Conservation (phyloP, 1,140 invertebrate species). For the Philopotamus ludificatus region DNA sequence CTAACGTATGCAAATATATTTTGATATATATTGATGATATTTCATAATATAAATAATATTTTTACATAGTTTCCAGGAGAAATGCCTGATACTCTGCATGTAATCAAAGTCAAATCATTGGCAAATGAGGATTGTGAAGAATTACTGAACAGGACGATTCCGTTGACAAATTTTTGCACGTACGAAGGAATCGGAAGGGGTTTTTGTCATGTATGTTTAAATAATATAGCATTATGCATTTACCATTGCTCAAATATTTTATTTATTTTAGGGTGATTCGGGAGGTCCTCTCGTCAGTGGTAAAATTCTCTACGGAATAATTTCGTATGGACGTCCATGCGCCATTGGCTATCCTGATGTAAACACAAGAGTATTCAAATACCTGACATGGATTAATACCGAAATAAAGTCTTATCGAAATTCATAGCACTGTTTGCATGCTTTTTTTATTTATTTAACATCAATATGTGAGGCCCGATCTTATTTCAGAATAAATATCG, state of each 20-base stretch:
- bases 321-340: neutral
- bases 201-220: constrained; percentile 51
- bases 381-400: neutral
- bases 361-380: neutral
- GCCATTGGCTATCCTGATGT: neutral
- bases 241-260: neutral
- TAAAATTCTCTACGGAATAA: neutral
- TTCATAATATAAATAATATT: neutral
- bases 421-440: too few relatives aligned
- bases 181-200: constrained; percentile 60
- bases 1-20: constrained; percentile 23
- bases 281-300: neutral
- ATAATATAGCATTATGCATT: neutral
- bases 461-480: too few relatives aligned
- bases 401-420: too few relatives aligned
- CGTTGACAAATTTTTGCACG: constrained; percentile 55
- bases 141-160: constrained; percentile 29
- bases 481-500: too few relatives aligned
- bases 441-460: too few relatives aligned
- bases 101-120: constrained; percentile 29
- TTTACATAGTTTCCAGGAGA: constrained; percentile 33
- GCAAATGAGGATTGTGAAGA: constrained; percentile 24
- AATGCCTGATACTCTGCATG: constrained; percentile 33
- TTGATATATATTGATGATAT: too few relatives aligned
- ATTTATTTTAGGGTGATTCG: constrained; percentile 2